These are phyloP conservation scores for Drosophila kohkoa DNA, from an alignment of 1,140 invertebrate species.

Conservation along the genomic window DNA sequence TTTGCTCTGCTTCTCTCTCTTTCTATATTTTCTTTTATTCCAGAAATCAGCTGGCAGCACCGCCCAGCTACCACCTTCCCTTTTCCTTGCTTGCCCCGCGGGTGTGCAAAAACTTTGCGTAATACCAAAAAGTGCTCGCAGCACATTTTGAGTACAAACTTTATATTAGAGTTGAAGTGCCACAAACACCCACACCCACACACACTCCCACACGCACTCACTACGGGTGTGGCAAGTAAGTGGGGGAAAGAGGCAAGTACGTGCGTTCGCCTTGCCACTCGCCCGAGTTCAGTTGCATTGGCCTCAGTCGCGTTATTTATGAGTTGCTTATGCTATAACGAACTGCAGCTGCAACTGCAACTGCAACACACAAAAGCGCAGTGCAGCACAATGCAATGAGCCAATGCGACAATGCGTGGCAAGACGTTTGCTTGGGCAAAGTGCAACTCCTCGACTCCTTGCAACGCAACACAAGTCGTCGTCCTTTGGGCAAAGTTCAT, in stretches of 20 bases:
- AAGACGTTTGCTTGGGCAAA: slow-evolving; percentile 29
- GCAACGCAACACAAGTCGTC: slow-evolving; percentile 29
- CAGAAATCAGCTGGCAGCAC: slow-evolving; percentile 59
- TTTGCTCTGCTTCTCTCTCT: slow-evolving; percentile 9
- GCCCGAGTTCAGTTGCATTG: slow-evolving; percentile 40
- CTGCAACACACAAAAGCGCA: slow-evolving; percentile 59
- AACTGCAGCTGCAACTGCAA: slow-evolving; percentile 53
- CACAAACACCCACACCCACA: slow-evolving; percentile 54
- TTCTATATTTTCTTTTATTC: slow-evolving; percentile 44
- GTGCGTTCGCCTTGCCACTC: slow-evolving; percentile 46
- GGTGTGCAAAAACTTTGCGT: slow-evolving; percentile 73
- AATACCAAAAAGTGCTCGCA: slow-evolving; percentile 82
- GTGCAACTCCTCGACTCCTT: slow-evolving; percentile 9
- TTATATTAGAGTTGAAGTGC: slow-evolving; percentile 82
- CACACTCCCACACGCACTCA: slow-evolving; percentile 26
- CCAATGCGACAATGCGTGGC: slow-evolving; percentile 67
- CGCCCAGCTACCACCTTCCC: not conserved
- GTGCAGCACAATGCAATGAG: slow-evolving; percentile 63
- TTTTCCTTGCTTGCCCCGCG: slow-evolving; percentile 24
- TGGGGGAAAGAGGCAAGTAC: slow-evolving; percentile 77
- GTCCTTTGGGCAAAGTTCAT: slow-evolving; percentile 55
- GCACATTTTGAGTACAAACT: slow-evolving; percentile 81
- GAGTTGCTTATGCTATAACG: slow-evolving; percentile 79
- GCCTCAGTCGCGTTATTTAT: slow-evolving; percentile 68
- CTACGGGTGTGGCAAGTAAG: slow-evolving; percentile 51